A percentile compares a stretch with the other conserved stretches of the same genome.
Evolutionary conservation across 1,140 invertebrate species (phyloP).

Genomic region (Anthonomus grandis): DNA sequence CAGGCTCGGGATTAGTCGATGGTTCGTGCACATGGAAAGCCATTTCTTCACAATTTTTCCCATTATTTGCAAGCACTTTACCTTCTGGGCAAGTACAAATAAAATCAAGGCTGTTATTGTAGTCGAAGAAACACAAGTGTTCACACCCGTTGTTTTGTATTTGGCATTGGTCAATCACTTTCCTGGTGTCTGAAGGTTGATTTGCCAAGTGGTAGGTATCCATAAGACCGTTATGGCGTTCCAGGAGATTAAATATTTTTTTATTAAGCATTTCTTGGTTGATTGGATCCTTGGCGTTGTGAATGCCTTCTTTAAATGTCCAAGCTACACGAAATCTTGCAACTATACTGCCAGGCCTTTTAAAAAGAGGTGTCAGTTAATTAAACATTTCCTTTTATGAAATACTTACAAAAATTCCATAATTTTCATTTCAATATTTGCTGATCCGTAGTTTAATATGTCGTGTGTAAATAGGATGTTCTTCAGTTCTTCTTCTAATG

Average conservation of each 20-base stretch:
- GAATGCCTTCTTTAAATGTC: constrained; percentile 53
- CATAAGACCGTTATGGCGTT: constrained; percentile 53
- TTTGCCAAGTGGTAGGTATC: constrained; percentile 55
- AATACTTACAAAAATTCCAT: constrained; percentile 58
- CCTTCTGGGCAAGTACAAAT: constrained; percentile 67
- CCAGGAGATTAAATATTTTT: constrained; percentile 51
- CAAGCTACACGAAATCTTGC: constrained; percentile 63
- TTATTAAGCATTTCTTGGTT: constrained; percentile 51
- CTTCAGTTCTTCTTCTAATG: constrained; percentile 58
- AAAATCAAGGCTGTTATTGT: constrained; percentile 56
- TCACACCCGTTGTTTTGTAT: constrained; percentile 72
- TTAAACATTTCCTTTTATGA: constrained; percentile 7
- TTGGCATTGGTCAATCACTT: constrained; percentile 70
- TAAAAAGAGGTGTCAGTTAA: constrained; percentile 42
- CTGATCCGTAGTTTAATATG: constrained; percentile 52
- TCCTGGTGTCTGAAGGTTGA: constrained; percentile 49
- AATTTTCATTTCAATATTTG: constrained; percentile 60
- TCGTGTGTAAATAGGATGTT: constrained; percentile 54
- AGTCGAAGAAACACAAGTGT: constrained; percentile 71
- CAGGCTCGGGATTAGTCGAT: constrained; percentile 36
- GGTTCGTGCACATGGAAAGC: constrained; percentile 29
- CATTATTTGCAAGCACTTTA: constrained; percentile 50
- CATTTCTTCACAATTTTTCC: constrained; percentile 50
- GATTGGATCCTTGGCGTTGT: constrained; percentile 53
- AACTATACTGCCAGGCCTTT: constrained; percentile 61